Evolutionary conservation across 53 echinoderm and acorn worm species (phyloP).

Genomic region (Holothuria scabra): DNA sequence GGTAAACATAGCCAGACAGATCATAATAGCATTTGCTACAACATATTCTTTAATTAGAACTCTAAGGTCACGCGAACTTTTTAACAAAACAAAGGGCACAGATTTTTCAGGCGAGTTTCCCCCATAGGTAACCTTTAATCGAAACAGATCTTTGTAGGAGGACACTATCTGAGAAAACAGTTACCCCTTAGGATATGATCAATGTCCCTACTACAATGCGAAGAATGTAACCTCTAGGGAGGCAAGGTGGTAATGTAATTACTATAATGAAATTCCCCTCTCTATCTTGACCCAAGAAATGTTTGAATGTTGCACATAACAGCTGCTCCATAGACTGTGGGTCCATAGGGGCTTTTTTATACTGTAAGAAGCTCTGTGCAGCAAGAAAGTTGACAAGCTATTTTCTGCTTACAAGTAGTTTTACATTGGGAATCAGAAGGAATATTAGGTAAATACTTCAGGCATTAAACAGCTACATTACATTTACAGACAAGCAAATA

Average conservation of each 20-base stretch:
- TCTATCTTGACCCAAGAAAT: too few species aligned
- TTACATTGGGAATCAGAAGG: too few species aligned
- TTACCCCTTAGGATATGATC: slow-evolving; percentile 27
- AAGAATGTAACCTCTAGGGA: background rate
- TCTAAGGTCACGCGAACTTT: slow-evolving; percentile 24
- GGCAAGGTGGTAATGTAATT: slow-evolving; percentile 7
- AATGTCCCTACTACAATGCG: background rate
- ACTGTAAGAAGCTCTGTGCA: too few species aligned
- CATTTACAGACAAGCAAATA: too few species aligned
- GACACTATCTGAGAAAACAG: background rate
- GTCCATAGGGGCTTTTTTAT: too few species aligned
- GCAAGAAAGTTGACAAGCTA: too few species aligned
- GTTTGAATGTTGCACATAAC: too few species aligned
- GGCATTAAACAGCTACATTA: too few species aligned
- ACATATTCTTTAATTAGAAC: slow-evolving; percentile 17
- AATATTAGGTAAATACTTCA: too few species aligned
- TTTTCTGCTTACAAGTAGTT: too few species aligned
- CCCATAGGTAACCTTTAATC: background rate
- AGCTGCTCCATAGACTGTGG: too few species aligned
- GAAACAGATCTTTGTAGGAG: slow-evolving; percentile 2
- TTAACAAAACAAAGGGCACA: background rate
- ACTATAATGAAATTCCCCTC: slow-evolving; percentile 8
- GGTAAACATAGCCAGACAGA: too few species aligned
- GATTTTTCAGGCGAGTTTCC: background rate
- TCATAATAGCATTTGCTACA: background rate